A percentile compares a stretch with the other conserved stretches of the same genome.
phyloP scores from a whole-genome alignment of 2,888 invertebrate genomes.

The Emmelina monodactyla region DNA sequence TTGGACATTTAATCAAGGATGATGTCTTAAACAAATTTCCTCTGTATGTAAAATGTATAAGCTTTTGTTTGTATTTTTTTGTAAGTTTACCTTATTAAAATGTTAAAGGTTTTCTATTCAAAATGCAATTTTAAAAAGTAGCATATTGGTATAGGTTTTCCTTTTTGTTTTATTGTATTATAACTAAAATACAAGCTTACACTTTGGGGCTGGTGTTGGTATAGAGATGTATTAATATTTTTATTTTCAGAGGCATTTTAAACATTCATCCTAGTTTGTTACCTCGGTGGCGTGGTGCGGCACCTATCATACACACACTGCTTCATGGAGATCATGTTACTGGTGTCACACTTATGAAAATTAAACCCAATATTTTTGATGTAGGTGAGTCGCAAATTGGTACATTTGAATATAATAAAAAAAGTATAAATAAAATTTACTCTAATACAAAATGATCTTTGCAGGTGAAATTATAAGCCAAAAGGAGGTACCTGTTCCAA shows the following conservation, averaged over 20 bases:
- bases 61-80: conserved; percentile 2
- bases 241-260: conserved; percentile 78
- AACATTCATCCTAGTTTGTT: conserved; percentile 94
- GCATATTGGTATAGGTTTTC: too few species aligned
- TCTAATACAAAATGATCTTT: conserved; percentile 18
- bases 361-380: conserved; percentile 84
- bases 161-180: too few species aligned
- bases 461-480: conserved; percentile 70
- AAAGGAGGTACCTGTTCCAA: conserved; percentile 56
- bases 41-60: conserved; percentile 68
- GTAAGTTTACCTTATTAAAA: neutral
- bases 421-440: neutral
- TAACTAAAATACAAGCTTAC: too few species aligned
- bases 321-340: conserved; percentile 82
- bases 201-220: too few species aligned
- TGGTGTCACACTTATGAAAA: conserved; percentile 88
- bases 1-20: conserved; percentile 88
- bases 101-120: neutral
- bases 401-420: neutral
- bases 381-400: conserved; percentile 64
- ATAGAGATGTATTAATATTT: too few species aligned
- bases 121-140: neutral
- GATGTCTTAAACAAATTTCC: conserved; percentile 79
- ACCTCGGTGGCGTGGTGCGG: conserved; percentile 93
- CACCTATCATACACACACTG: conserved; percentile 87